Percentiles rank a stretch among this genome's conserved stretches.
Conservation (phyloP, 2,113 vertebrate genomes). For the Tapirus terrestris region DNA sequence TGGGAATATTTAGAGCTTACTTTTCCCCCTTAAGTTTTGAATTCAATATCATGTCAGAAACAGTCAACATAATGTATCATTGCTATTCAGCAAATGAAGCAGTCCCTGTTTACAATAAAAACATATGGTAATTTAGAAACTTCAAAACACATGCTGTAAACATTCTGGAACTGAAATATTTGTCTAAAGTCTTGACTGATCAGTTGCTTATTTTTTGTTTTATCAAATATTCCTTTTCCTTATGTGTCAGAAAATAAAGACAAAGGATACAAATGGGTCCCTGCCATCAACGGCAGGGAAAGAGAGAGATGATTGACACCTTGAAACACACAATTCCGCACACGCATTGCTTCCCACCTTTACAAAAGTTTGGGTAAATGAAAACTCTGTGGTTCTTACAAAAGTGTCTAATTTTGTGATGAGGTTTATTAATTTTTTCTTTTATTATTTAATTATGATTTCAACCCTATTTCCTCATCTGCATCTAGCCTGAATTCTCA, state of each 20-base stretch:
- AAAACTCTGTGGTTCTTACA: not conserved
- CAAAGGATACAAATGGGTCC: not conserved
- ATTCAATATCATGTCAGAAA: slow-evolving; percentile 29
- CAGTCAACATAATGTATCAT: slow-evolving; percentile 43
- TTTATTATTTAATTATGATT: not conserved
- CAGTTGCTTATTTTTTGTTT: slow-evolving; percentile 30
- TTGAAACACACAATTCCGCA: not conserved
- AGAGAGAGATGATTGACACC: not conserved
- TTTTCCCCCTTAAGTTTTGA: slow-evolving; percentile 4
- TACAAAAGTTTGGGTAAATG: not conserved
- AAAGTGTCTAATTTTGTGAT: not conserved
- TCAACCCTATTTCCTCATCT: not conserved
- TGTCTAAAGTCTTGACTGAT: slow-evolving; percentile 49
- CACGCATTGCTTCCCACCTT: not conserved
- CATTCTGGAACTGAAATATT: slow-evolving; percentile 62
- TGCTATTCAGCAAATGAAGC: slow-evolving; percentile 53
- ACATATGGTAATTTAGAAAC: slow-evolving; percentile 69
- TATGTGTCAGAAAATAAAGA: slow-evolving; percentile 37
- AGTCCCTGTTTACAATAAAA: slow-evolving; percentile 62
- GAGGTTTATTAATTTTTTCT: not conserved
- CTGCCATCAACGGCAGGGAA: not conserved
- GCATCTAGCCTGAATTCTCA: not conserved
- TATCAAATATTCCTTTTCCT: slow-evolving; percentile 47
- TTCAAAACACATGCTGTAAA: slow-evolving; percentile 61
- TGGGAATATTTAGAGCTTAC: not conserved